A percentile compares a stretch with the other conserved stretches of the same genome.
Evolutionary conservation across 92 coral and sea anemone genomes (phyloP).

Genomic region (Zoanthus sansibaricus): DNA sequence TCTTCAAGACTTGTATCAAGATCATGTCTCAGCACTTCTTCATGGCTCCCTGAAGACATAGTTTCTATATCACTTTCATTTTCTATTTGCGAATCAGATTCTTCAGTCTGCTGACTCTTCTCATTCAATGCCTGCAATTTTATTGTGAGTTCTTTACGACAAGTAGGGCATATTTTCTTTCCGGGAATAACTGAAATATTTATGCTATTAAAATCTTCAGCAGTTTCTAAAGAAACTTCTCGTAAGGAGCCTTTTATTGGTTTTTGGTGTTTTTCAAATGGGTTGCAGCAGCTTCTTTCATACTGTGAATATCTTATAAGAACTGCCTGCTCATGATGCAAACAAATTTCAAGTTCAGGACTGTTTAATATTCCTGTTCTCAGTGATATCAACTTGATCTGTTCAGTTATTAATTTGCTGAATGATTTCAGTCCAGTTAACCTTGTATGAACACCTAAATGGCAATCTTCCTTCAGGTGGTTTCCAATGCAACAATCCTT

Average conservation of each 20-base stretch:
- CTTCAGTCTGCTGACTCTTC: conserved; percentile 23
- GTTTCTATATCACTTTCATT: conserved; percentile 44
- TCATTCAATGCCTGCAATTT: conserved; percentile 12
- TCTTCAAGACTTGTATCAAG: conserved; percentile 56
- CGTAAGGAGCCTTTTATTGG: conserved; percentile 54
- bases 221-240: conserved; percentile 49
- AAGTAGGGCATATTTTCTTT: conserved; percentile 54
- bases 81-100: conserved; percentile 41
- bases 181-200: conserved; percentile 60
- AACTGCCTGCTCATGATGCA: conserved; percentile 62
- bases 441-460: conserved; percentile 49
- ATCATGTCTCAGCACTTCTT: conserved; percentile 54
- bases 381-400: conserved; percentile 50
- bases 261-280: conserved; percentile 51
- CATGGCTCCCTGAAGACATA: conserved; percentile 36
- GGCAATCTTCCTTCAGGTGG: conserved; percentile 54
- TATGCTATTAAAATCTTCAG: conserved; percentile 48
- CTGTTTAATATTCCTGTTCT: conserved; percentile 53
- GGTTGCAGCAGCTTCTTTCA: conserved; percentile 57
- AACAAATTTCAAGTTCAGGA: conserved; percentile 52
- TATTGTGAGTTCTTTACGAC: conserved; percentile 46
- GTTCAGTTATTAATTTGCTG: conserved; percentile 39
- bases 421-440: conserved; percentile 54
- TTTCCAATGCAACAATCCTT: conserved; percentile 51
- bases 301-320: conserved; percentile 50